Conservation (phyloP, 2,888 invertebrate genomes). For the Electrophaes corylata region DNA sequence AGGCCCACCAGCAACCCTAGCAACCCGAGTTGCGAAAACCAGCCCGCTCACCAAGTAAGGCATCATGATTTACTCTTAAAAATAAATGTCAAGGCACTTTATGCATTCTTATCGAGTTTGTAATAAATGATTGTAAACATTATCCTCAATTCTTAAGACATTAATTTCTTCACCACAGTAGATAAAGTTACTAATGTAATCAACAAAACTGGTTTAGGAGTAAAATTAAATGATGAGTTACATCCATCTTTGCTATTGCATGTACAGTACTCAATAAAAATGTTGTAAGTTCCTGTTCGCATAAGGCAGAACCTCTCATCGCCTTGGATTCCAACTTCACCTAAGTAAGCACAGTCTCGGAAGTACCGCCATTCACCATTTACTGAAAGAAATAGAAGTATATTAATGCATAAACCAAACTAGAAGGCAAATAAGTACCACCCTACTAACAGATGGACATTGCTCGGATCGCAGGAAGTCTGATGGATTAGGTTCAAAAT, state of each 20-base stretch:
- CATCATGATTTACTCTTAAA: slow-evolving; percentile 14
- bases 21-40: too few species aligned
- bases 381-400: slow-evolving; percentile 79
- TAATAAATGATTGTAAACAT: too few species aligned
- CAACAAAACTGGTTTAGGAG: slow-evolving; percentile 52
- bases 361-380: slow-evolving; percentile 95
- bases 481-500: too few species aligned
- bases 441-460: too few species aligned
- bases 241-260: slow-evolving; percentile 97
- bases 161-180: slow-evolving; percentile 17
- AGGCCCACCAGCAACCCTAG: too few species aligned
- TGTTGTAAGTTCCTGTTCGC: slow-evolving; percentile 96
- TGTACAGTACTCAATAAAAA: slow-evolving; percentile 96
- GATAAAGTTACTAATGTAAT: slow-evolving; percentile 8
- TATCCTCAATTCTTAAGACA: neutral
- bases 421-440: too few species aligned
- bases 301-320: slow-evolving; percentile 96
- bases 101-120: too few species aligned
- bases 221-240: slow-evolving; percentile 85
- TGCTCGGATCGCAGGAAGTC: too few species aligned
- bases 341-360: slow-evolving; percentile 94
- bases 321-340: slow-evolving; percentile 94
- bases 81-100: neutral
- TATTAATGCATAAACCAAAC: too few species aligned
- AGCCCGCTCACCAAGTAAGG: too few species aligned